Evolutionary conservation across 2,888 invertebrate species (phyloP), one percentile per base, ranked within the genome.

Genomic region (Drosophila kuntzei): DNA sequence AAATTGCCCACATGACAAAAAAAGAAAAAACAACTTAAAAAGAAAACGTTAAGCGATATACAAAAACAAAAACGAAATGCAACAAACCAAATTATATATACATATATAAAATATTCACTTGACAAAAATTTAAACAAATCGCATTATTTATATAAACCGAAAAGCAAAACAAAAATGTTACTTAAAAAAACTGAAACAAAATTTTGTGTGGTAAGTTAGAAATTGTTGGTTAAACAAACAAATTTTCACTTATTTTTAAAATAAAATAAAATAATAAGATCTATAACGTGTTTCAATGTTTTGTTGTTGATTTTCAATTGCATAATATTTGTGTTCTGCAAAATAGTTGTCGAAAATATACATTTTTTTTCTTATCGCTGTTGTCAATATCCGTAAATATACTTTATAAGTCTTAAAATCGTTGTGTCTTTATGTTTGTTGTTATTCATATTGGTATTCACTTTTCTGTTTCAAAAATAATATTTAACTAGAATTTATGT

Each of bases 121-220:
- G 79, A 87, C 76, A 80, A 71, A 76, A 68, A 82, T 68, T 78
- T 65, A 80, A 67, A 65, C 69, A 64, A 79, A 81, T 76, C 53
- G 66, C 79, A 82, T 82, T 80, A 81, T 87, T 83, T 87, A 87
- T 66, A 81, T 62, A 86, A 84, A 87, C 79, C 66, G 62, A 75
- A 77, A 87, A 89, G 79, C 74, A 70, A 80, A 74, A 44, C 27
- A 63, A 64, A 87, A 83, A 86, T 69, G 74, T 79, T 80, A 83
- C 75, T 77, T 66, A 75, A 79, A 58, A 79, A 70, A 79, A 88
- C 81, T 87, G 81, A 88, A 80, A 86, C 84, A 81, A 89, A 90
- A 91, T 92, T 92, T 92, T 92, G 92, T 92, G 92, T 92, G 92
- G 92, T 92, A 92, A 92, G 92, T 92, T 92, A 88, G 81, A 90